phyloP scores from a whole-genome alignment of 2,113 vertebrate species.

The Trochalopteron elliotii region DNA sequence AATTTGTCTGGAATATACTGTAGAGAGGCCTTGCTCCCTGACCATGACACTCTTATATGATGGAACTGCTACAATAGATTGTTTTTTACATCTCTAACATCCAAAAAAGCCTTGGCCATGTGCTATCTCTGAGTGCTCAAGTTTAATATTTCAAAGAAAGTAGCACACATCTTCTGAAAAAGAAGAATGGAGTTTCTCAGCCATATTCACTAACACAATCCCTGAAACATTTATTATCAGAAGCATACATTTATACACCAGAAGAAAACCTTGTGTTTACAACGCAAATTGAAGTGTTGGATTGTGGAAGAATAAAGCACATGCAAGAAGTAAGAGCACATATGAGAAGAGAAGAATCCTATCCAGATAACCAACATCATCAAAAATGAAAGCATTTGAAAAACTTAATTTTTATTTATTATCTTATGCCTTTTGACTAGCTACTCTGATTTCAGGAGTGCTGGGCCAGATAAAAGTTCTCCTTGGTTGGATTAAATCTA shows the following conservation, averaged over 20 bases:
- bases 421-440: background rate
- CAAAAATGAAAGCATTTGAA: background rate
- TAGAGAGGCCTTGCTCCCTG: background rate
- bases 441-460: background rate
- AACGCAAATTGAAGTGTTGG: background rate
- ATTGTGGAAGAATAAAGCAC: rapidly evolving
- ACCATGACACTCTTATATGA: background rate
- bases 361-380: background rate
- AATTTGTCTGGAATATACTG: background rate
- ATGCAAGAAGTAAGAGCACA: background rate
- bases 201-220: background rate
- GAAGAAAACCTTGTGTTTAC: background rate
- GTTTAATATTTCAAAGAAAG: background rate
- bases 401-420: background rate
- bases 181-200: background rate
- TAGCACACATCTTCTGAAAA: background rate
- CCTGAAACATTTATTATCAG: background rate
- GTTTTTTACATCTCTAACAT: background rate
- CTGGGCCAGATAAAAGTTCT: background rate
- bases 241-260: background rate
- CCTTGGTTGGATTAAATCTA: background rate
- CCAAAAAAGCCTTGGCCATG: background rate
- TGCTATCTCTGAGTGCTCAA: background rate
- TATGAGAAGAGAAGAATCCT: background rate
- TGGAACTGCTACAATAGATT: background rate